A percentile compares a stretch with the other conserved stretches of the same genome.
Conservation (phyloP, 2,888 invertebrate species). For the Catonia carolina region DNA sequence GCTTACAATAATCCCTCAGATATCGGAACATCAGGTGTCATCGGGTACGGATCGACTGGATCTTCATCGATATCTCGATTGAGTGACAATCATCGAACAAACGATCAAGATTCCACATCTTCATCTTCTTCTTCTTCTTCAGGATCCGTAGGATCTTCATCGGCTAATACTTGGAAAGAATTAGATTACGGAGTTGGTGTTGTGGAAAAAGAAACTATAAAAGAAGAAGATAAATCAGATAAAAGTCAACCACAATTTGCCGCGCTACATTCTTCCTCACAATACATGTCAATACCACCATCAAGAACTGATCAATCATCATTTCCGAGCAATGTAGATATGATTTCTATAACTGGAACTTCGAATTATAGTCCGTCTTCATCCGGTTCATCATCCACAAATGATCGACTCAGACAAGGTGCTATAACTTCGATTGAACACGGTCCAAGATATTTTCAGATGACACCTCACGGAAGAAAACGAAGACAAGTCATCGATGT, state of each 20-base stretch:
- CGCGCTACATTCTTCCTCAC: conserved; percentile 28
- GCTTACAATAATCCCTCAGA: conserved; percentile 33
- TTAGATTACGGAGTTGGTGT: conserved; percentile 16
- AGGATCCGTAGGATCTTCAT: no score
- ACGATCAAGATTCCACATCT: not conserved
- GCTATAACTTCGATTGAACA: conserved; percentile 42
- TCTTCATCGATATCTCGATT: not conserved
- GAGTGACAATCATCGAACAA: not conserved
- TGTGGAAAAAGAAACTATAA: conserved; percentile 9
- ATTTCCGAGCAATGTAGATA: conserved; percentile 30
- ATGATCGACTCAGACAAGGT: conserved; percentile 3
- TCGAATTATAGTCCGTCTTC: conserved; percentile 17
- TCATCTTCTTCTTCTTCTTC: not conserved
- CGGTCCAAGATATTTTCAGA: conserved; percentile 42
- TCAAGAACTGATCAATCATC: conserved; percentile 28
- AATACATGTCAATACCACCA: conserved; percentile 17
- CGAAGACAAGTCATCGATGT: conserved; percentile 15
- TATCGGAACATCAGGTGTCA: conserved; percentile 25
- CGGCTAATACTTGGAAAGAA: not conserved
- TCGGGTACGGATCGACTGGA: not conserved
- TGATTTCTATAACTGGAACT: conserved; percentile 29
- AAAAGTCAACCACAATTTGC: conserved; percentile 33
- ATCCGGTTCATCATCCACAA: not conserved
- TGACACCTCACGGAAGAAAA: conserved; percentile 24
- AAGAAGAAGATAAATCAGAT: conserved; percentile 31